Evolutionary conservation across 2,888 invertebrate genomes (phyloP), one percentile per base, ranked within the genome.

Genomic region (Macrophya annulata): DNA sequence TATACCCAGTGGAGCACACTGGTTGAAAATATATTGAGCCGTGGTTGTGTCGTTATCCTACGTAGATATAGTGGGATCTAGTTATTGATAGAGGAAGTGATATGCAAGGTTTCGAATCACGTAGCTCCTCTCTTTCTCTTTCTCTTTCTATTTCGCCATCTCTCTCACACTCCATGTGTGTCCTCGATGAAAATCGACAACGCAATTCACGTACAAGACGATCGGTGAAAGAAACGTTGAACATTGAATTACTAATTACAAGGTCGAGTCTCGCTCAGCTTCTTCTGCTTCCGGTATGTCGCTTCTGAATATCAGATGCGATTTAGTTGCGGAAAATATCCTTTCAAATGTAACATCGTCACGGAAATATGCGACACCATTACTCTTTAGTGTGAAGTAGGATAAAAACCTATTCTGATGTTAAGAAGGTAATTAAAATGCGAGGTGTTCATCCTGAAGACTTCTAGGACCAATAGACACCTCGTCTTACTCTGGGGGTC

Each of bases 171-270:
- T 68, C 37, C 31, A 68, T 74, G 72, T n/a, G 72, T 74, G 72
- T 74, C 72, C 72, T 45, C 43, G 43, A 21, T n/a, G 17, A 5
- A 25, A 59, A 40, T 81, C 81, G 12, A 62, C 17, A 25, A 81
- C 21, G 81, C 81, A 15, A 43, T 81, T 62, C 81, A 81, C 81
- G 81, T 81, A 81, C 81, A 10, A 17, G 10, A 25, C 21, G 62
- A 81, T 12, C 62, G 62, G 43, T 15, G 21, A 62, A 81, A 81
- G 81, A 81, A 81, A 81, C 31, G 40, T 21, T 43, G 59, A 62
- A 81, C 81, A 81, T 81, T 81, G 81, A 81, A 81, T 81, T 31
- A 81, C 81, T 81, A 59, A 81, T 81, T 81, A 62, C 81, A 81
- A 81, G 81, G 81, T 62, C 81, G 55, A 77, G 77, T 37, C 37